phyloP scores from a whole-genome alignment of 2,888 invertebrate genomes.

The Nephrotoma appendiculata region DNA sequence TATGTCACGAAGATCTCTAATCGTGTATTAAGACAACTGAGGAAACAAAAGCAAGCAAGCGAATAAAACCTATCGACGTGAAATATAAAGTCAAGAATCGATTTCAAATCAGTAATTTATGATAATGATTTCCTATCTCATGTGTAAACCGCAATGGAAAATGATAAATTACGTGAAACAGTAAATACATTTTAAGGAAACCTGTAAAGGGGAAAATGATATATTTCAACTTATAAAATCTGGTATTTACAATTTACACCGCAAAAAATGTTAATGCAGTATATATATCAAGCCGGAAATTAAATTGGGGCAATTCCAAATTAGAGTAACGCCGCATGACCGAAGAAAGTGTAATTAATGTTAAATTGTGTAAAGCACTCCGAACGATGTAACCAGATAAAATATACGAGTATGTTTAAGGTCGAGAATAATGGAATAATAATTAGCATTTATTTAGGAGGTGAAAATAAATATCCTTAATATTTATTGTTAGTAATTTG shows the following conservation, averaged over 20 bases:
- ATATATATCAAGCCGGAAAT: neutral
- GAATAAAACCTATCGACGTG: too few species aligned
- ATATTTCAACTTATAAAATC: neutral
- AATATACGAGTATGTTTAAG: neutral
- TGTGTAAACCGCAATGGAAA: too few species aligned
- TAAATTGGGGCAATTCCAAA: neutral
- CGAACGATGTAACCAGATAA: neutral
- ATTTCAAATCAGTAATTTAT: too few species aligned
- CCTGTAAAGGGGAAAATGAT: neutral
- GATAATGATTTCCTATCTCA: too few species aligned
- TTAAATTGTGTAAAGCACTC: neutral
- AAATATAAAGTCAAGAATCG: too few species aligned
- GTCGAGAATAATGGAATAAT: neutral
- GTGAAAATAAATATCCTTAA: neutral
- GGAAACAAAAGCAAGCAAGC: too few species aligned
- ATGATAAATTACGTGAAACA: too few species aligned
- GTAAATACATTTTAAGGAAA: neutral
- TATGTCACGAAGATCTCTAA: too few species aligned
- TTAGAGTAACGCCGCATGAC: neutral
- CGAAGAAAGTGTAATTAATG: neutral
- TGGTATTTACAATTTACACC: neutral
- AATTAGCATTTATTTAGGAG: neutral
- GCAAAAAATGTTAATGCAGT: too few species aligned
- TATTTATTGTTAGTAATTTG: neutral
- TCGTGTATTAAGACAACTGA: too few species aligned